Evolutionary conservation across 2,888 invertebrate genomes (phyloP).

Genomic region (Dolichopus griseipennis): DNA sequence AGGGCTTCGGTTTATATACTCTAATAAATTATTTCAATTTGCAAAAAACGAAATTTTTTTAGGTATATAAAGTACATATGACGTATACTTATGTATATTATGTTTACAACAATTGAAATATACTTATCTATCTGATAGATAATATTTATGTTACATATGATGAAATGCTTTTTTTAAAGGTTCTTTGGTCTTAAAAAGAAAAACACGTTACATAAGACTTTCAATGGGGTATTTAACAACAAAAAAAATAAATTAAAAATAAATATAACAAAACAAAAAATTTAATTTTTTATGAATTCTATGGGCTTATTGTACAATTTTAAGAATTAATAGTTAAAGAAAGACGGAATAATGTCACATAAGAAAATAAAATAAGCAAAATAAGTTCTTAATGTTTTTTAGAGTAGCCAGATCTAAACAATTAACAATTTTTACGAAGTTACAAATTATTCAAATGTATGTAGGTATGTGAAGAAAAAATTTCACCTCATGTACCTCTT

Average conservation of each 20-base stretch:
- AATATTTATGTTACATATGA: not conserved
- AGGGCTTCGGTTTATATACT: not conserved
- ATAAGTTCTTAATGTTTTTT: not conserved
- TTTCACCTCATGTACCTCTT: too few species aligned
- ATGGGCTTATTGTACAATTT: not conserved
- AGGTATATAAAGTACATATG: not conserved
- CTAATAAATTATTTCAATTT: not conserved
- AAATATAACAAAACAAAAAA: not conserved
- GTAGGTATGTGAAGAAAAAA: too few species aligned
- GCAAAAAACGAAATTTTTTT: not conserved
- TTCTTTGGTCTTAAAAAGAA: not conserved
- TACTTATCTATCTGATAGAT: not conserved
- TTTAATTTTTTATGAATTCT: not conserved
- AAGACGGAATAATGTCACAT: not conserved
- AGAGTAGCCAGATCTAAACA: not conserved
- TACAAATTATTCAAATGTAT: too few species aligned
- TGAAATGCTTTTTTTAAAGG: not conserved
- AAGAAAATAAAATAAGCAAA: not conserved
- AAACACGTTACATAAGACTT: not conserved
- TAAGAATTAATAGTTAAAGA: not conserved
- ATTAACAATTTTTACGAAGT: too few species aligned
- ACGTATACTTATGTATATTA: too few species aligned
- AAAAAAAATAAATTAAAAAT: too few species aligned
- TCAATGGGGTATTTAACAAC: not conserved
- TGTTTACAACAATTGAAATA: too few species aligned